Evolutionary conservation across 2,113 vertebrate species (phyloP).

Genomic region (Agapornis roseicollis): DNA sequence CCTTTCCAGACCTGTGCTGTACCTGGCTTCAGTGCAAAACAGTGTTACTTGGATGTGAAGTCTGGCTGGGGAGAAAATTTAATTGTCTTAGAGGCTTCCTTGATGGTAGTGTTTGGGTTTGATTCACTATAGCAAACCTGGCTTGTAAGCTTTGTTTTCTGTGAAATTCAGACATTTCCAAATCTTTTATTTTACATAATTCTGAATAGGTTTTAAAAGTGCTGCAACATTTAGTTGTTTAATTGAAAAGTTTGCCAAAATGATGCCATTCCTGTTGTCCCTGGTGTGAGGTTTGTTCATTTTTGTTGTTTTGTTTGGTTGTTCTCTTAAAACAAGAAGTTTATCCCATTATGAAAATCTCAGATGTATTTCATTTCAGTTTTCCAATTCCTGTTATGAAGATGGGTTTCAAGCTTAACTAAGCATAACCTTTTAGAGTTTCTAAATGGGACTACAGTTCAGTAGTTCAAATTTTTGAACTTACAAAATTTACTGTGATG

Average conservation of each 20-base stretch:
- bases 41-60: background rate
- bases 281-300: background rate
- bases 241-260: background rate
- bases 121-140: background rate
- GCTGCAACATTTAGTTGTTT: background rate
- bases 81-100: background rate
- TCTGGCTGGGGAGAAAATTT: background rate
- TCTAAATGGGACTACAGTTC: background rate
- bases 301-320: background rate
- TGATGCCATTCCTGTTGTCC: background rate
- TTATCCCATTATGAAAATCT: background rate
- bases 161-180: background rate
- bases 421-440: background rate
- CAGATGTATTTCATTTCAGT: background rate
- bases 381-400: background rate
- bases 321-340: background rate
- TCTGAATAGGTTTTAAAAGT: background rate
- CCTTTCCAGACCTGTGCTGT: background rate
- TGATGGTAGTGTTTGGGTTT: background rate
- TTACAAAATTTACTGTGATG: background rate
- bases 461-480: background rate
- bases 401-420: background rate
- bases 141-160: background rate
- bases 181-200: background rate
- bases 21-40: background rate